phyloP scores from a whole-genome alignment of 2,888 invertebrate genomes.

The Drosophila vallismaia region DNA sequence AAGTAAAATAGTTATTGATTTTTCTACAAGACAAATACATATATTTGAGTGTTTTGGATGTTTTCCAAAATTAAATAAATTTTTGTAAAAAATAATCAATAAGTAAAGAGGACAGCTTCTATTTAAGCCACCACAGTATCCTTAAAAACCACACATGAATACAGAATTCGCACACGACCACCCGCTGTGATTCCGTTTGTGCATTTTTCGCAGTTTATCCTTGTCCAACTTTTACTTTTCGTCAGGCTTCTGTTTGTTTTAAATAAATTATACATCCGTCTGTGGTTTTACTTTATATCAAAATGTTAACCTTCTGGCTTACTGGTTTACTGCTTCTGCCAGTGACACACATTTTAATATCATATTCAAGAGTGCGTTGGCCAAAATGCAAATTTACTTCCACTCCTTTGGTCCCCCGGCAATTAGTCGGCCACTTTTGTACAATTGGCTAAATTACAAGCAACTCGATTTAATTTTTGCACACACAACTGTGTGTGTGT shows the following conservation, averaged over 20 bases:
- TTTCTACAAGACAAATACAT: no score
- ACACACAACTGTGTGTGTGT: conserved; percentile 25
- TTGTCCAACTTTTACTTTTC: conserved; percentile 42
- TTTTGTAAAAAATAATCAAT: no score
- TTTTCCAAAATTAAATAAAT: no score
- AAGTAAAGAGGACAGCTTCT: not conserved
- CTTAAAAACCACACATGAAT: conserved; percentile 13
- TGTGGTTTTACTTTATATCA: conserved; percentile 10
- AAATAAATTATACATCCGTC: conserved; percentile 57
- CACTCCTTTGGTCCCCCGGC: conserved; percentile 51
- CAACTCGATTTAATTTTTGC: conserved; percentile 47
- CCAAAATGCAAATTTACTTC: conserved; percentile 37
- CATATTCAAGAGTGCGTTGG: conserved; percentile 38
- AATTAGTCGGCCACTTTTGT: conserved; percentile 64
- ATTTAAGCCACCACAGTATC: not conserved
- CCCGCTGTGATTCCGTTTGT: conserved; percentile 31
- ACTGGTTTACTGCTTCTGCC: conserved; percentile 4
- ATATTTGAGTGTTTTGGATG: no score
- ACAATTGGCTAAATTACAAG: conserved; percentile 62
- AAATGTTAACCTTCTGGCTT: conserved; percentile 8
- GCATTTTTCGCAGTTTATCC: conserved; percentile 25
- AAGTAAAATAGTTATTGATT: no score
- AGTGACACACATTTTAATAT: conserved; percentile 33
- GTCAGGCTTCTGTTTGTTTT: conserved; percentile 38
- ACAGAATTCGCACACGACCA: not conserved